A percentile compares a stretch with the other conserved stretches of the same genome.
phyloP scores from a whole-genome alignment of 2,113 vertebrate genomes.

The Nycticryphes semicollaris region DNA sequence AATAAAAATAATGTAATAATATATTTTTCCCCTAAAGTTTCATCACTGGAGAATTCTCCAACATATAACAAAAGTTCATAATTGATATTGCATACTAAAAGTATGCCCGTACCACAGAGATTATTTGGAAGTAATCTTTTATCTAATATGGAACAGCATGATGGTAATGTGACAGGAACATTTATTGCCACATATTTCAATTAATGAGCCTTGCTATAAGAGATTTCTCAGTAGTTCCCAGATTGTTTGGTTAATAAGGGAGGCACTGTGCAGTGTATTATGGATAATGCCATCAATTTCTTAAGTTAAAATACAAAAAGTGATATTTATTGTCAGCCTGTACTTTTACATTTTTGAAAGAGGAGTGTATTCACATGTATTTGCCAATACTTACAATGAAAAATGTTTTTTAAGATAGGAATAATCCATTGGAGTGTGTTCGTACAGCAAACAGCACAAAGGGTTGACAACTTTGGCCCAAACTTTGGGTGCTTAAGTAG shows the following conservation, averaged over 20 bases:
- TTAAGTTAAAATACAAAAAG: background rate
- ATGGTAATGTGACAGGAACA: background rate
- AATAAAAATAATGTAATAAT: background rate
- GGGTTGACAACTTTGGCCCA: background rate
- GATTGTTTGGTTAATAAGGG: background rate
- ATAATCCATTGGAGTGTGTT: background rate
- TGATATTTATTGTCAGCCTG: background rate
- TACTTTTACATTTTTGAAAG: background rate
- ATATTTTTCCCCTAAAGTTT: background rate
- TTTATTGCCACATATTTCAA: conserved; percentile 14
- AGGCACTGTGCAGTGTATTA: background rate
- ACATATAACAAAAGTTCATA: background rate
- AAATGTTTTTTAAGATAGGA: background rate
- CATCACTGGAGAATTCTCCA: background rate
- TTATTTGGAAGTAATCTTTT: conserved; percentile 1
- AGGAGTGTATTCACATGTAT: background rate
- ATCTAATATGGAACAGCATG: background rate
- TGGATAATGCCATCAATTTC: background rate
- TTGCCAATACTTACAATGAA: background rate
- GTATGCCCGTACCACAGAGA: background rate
- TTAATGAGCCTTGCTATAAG: conserved; percentile 22
- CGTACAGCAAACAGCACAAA: background rate
- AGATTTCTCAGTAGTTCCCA: background rate
- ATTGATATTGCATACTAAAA: background rate
- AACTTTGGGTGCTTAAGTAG: background rate